Evolutionary conservation across 2,888 invertebrate species (phyloP).

Genomic region (Drosophila antonietae): DNA sequence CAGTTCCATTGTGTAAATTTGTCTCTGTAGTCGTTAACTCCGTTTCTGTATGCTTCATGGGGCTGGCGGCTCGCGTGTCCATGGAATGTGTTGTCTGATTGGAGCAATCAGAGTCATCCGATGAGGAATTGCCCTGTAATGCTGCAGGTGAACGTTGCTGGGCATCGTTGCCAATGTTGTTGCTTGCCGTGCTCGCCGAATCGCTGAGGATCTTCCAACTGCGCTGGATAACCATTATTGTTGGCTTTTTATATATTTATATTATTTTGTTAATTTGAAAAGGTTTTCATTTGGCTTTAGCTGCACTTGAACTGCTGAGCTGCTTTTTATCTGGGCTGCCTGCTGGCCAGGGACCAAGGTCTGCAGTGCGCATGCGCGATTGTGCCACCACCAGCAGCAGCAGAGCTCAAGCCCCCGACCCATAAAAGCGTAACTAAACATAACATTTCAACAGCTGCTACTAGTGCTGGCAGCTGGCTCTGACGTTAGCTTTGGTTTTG

Average conservation of each 20-base stretch:
- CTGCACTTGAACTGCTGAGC: slow-evolving; percentile 30
- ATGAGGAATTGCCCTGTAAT: slow-evolving; percentile 76
- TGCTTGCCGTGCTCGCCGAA: slow-evolving; percentile 63
- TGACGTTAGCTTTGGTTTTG: background rate
- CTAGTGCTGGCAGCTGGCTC: background rate
- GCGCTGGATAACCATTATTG: slow-evolving; percentile 83
- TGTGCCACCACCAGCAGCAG: slow-evolving; percentile 56
- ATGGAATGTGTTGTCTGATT: slow-evolving; percentile 84
- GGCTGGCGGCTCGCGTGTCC: slow-evolving; percentile 79
- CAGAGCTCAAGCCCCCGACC: slow-evolving; percentile 36
- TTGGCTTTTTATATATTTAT: background rate
- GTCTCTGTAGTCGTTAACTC: slow-evolving; percentile 31
- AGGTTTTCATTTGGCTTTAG: slow-evolving; percentile 31
- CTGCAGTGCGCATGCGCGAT: slow-evolving; percentile 47
- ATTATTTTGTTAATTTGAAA: slow-evolving; percentile 5
- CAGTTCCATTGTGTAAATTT: slow-evolving; percentile 36
- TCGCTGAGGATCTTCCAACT: slow-evolving; percentile 83
- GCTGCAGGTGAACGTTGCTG: slow-evolving; percentile 75
- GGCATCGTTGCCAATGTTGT: slow-evolving; percentile 35
- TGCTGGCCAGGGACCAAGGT: slow-evolving; percentile 47
- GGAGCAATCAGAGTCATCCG: slow-evolving; percentile 84
- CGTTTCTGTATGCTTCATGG: slow-evolving; percentile 46
- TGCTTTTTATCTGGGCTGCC: slow-evolving; percentile 39
- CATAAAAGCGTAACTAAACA: background rate
- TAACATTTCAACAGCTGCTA: slow-evolving; percentile 46